phyloP scores from a whole-genome alignment of 2,113 vertebrate species.

The Ariopsis seemanni region DNA sequence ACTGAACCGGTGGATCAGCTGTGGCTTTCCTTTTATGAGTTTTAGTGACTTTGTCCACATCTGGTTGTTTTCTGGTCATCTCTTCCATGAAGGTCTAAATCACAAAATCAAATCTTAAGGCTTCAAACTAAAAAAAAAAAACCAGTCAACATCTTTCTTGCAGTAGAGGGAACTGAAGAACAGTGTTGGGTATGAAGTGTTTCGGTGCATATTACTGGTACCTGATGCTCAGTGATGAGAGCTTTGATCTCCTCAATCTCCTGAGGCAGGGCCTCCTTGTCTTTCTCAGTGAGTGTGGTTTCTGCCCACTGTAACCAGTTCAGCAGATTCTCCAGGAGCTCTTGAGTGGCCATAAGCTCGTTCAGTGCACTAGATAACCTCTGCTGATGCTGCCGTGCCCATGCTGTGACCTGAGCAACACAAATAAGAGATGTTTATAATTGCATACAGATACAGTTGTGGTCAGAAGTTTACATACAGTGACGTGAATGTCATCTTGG shows the following conservation, averaged over 20 bases:
- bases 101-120: conserved; percentile 4
- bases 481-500: too few species aligned
- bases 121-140: not conserved
- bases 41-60: conserved; percentile 98
- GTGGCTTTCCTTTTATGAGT: conserved; percentile 89
- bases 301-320: conserved; percentile 96
- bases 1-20: conserved; percentile 77
- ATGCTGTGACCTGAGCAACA: conserved; percentile 84
- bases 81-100: conserved; percentile 95
- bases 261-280: conserved; percentile 88
- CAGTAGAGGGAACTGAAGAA: not conserved
- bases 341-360: conserved; percentile 85
- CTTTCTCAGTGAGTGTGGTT: conserved; percentile 86
- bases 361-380: conserved; percentile 84
- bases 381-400: conserved; percentile 94
- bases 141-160: not conserved
- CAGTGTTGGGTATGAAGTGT: not conserved
- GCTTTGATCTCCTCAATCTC: conserved; percentile 92
- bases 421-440: not conserved
- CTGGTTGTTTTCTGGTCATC: conserved; percentile 98
- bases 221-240: conserved; percentile 96
- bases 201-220: conserved; percentile 52
- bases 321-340: conserved; percentile 88
- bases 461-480: too few species aligned
- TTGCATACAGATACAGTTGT: not conserved